phyloP scores from a whole-genome alignment of 1,140 invertebrate genomes.

The Brachionus paranguensis region DNA sequence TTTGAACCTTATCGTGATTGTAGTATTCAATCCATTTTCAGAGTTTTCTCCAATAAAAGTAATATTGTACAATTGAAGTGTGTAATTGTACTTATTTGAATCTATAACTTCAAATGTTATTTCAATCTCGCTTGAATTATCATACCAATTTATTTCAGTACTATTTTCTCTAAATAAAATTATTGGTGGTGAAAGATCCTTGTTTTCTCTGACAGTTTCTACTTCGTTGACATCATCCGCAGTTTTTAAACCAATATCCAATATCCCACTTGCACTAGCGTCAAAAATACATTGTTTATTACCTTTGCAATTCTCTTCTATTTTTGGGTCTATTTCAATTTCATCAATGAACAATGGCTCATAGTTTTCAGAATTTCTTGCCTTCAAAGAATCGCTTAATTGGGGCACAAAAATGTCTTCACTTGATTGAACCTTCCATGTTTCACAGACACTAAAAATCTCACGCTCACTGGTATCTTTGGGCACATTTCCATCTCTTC shows the following conservation, averaged over 20 bases:
- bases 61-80: too few relatives aligned
- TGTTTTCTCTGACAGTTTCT: neutral
- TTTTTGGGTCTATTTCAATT: neutral
- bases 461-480: neutral
- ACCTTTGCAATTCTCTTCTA: neutral
- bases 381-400: too few relatives aligned
- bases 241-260: neutral
- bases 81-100: neutral
- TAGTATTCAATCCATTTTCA: neutral
- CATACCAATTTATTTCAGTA: neutral
- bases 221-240: neutral
- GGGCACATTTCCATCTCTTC: neutral
- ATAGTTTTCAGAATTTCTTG: neutral
- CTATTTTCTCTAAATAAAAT: neutral
- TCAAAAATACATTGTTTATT: neutral
- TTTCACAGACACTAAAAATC: neutral
- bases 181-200: neutral
- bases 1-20: neutral
- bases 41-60: too few relatives aligned
- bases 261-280: neutral
- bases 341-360: slow-evolving; percentile 12
- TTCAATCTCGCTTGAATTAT: neutral
- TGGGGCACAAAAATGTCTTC: neutral
- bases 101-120: neutral
- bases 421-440: neutral